Percentiles rank a stretch among this genome's conserved stretches.
Evolutionary conservation across 2,797 vertebrate species (phyloP).

Genomic region (Peromyscus eremicus): DNA sequence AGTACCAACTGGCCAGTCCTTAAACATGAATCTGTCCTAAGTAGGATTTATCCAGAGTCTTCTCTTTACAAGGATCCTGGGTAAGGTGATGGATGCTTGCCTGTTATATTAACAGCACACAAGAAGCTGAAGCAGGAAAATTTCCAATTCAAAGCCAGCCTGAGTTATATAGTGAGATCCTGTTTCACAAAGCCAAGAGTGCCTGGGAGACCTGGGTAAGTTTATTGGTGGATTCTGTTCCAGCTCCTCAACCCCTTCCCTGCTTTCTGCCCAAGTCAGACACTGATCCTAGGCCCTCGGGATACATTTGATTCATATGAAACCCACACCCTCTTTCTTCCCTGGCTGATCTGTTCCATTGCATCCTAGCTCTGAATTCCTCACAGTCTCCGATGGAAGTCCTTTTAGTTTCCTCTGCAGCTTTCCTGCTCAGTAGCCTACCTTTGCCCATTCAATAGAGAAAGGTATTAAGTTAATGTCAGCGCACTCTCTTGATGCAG

Average conservation of each 20-base stretch:
- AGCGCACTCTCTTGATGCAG: neutral
- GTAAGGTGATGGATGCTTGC: neutral
- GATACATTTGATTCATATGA: neutral
- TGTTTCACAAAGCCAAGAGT: neutral
- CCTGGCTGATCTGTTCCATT: neutral
- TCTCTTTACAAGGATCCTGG: neutral
- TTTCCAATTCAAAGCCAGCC: neutral
- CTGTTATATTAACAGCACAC: neutral
- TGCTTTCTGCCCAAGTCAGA: neutral
- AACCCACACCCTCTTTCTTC: neutral
- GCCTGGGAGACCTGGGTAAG: neutral
- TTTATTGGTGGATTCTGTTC: fast-evolving
- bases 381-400: fast-evolving
- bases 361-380: neutral
- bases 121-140: neutral
- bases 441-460: neutral
- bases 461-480: neutral
- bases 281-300: neutral
- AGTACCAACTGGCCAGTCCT: neutral
- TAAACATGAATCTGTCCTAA: neutral
- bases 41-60: neutral
- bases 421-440: neutral
- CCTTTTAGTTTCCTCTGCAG: neutral
- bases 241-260: neutral
- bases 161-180: neutral